Evolutionary conservation across 2,888 invertebrate genomes (phyloP).

Genomic region (Yponomeuta plumbellus): DNA sequence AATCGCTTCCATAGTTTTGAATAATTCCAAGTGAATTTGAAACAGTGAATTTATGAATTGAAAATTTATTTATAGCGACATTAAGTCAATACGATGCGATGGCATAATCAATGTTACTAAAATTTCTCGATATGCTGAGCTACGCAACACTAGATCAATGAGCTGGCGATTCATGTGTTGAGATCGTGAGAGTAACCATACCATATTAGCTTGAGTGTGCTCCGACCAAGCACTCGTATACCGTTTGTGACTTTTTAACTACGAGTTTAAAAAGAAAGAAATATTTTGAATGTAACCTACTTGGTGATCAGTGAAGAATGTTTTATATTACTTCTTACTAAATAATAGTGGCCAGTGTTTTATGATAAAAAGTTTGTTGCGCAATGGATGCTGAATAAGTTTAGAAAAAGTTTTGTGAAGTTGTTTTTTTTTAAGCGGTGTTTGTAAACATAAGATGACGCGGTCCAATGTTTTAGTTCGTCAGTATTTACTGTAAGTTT

Average conservation of each 20-base stretch:
- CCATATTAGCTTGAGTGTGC: background rate
- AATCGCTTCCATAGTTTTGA: no score
- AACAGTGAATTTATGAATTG: no score
- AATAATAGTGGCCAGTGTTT: background rate
- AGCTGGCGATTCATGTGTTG: background rate
- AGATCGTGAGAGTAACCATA: background rate
- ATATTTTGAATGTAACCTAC: background rate
- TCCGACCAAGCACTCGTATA: background rate
- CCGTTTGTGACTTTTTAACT: background rate
- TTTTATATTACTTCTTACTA: background rate
- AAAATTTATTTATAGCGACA: no score
- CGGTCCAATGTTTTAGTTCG: constrained; percentile 31
- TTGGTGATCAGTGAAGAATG: background rate
- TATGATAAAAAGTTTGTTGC: background rate
- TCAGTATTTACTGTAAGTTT: constrained; percentile 32
- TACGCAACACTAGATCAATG: background rate
- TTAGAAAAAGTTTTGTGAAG: background rate
- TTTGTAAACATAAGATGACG: constrained; percentile 29
- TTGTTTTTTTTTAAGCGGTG: background rate
- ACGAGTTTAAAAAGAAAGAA: background rate
- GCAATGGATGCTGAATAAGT: background rate
- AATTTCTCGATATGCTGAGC: background rate
- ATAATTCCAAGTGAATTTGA: no score
- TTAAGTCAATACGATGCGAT: no score
- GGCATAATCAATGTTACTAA: background rate